Percentiles rank a stretch among this genome's conserved stretches.
phyloP scores from a whole-genome alignment of 2,888 invertebrate genomes.

The Crematogaster levior region DNA sequence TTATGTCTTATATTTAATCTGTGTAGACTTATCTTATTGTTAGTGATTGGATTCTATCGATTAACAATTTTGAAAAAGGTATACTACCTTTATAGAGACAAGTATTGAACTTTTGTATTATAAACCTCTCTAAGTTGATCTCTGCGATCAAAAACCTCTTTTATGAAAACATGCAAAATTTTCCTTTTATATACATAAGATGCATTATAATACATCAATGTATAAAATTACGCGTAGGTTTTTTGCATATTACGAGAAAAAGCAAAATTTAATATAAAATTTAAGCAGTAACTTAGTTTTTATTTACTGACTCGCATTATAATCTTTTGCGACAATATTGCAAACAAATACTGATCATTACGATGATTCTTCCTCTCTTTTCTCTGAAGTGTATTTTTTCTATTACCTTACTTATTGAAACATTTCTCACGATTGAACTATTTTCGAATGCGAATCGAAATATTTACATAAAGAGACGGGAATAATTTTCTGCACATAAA shows the following conservation, averaged over 20 bases:
- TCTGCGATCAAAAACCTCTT: background rate
- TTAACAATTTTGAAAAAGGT: background rate
- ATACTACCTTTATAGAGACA: background rate
- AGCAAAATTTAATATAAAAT: background rate
- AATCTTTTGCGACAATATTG: background rate
- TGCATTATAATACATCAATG: constrained; percentile 48
- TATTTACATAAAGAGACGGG: constrained; percentile 7
- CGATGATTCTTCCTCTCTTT: background rate
- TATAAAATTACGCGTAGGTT: constrained; percentile 20
- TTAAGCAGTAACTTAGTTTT: background rate
- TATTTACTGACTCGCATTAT: background rate
- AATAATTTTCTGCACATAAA: constrained; percentile 4
- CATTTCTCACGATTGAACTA: constrained; percentile 20
- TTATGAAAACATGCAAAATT: background rate
- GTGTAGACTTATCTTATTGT: background rate
- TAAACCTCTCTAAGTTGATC: constrained; percentile 2
- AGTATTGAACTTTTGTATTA: background rate
- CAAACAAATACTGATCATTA: background rate
- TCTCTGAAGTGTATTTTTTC: background rate
- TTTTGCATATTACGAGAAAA: background rate
- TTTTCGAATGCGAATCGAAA: background rate
- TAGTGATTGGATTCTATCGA: background rate
- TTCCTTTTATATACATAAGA: constrained; percentile 40
- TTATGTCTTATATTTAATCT: background rate
- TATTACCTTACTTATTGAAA: background rate